phyloP scores from a whole-genome alignment of 1,140 invertebrate species.

The Drosophila dunni region DNA sequence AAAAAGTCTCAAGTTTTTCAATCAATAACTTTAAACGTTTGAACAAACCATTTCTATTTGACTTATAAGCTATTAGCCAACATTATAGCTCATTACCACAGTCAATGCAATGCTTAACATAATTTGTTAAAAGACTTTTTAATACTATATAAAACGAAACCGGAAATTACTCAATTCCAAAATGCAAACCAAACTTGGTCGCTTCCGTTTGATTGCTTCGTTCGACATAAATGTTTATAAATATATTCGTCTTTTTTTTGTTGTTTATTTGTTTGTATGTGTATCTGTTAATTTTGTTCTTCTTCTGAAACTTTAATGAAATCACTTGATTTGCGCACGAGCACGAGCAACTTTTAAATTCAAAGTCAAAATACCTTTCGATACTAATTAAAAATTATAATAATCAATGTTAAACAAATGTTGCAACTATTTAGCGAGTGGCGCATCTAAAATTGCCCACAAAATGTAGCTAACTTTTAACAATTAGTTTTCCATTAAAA shows the following conservation, averaged over 20 bases:
- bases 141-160: conserved; percentile 31
- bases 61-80: conserved; percentile 38
- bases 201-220: conserved; percentile 74
- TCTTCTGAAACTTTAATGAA: conserved; percentile 50
- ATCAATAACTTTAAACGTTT: neutral
- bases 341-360: conserved; percentile 30
- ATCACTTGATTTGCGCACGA: conserved; percentile 52
- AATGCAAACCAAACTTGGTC: conserved; percentile 52
- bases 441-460: conserved; percentile 12
- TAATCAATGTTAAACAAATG: conserved; percentile 35
- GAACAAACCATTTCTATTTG: conserved; percentile 6
- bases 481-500: conserved; percentile 11
- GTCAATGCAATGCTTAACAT: conserved; percentile 14
- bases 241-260: conserved; percentile 24
- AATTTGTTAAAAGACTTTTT: neutral
- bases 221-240: conserved; percentile 23
- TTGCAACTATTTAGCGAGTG: conserved; percentile 24
- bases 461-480: conserved; percentile 1
- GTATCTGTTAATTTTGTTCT: conserved; percentile 21
- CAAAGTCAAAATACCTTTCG: conserved; percentile 31
- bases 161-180: conserved; percentile 70
- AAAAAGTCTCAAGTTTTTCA: neutral
- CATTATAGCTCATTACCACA: conserved; percentile 33
- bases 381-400: conserved; percentile 64
- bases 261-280: conserved; percentile 7